Base-by-base conservation (phyloP, 2,797 vertebrate genomes). In the Cheirogaleus major region DNA sequence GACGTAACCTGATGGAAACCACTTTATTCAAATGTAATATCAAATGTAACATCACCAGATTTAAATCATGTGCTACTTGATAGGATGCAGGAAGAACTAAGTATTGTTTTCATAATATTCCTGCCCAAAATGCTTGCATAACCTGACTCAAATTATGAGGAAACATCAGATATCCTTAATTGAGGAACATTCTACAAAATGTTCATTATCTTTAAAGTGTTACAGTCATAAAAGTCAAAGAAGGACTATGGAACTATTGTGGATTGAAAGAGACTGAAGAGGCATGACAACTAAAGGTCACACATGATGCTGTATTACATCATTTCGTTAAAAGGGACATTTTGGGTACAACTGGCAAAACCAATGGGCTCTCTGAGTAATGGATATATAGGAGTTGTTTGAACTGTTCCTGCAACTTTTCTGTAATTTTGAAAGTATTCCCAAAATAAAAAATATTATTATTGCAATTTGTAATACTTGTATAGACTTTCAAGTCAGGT, bases 401-500 rank as follows among this genome's bases (percentile, higher is more conserved):
- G 41, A 88, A 75, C 12, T 61, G 12, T 93, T 78, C 59, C 38
- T 38, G 13, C 0, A 72, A 23, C 27, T 79, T 89, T 95, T 70
- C 22, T 73, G 27, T 92, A n/a, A 89, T 79, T 89, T 92, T 89
- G 55, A 78, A 94, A 89, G 50, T 57, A 75, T 93, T 93, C 82
- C 15, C 76, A 91, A 87, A 67, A 3, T 69, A 14, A 78, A 50
- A 95, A 27, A 43, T 43, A 70, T 52, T 57, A 75, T 27, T 81
- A 27, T 57, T 94, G 48, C 22, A 85, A 38, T 57, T 12, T 73
- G 48, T 70, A 93, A 73, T 67, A 35, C 12, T 89, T 85, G 10
- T 52, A 17, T 48, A 89, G 61, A 61, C 23, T 93, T 81, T 18
- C n/a, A 35, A 32, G 78, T 87, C 32, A 38, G 7, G 7, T 50